These are phyloP conservation scores for Drosophila colorata DNA, from an alignment of 2,888 invertebrate genomes.

Conservation along the genomic window DNA sequence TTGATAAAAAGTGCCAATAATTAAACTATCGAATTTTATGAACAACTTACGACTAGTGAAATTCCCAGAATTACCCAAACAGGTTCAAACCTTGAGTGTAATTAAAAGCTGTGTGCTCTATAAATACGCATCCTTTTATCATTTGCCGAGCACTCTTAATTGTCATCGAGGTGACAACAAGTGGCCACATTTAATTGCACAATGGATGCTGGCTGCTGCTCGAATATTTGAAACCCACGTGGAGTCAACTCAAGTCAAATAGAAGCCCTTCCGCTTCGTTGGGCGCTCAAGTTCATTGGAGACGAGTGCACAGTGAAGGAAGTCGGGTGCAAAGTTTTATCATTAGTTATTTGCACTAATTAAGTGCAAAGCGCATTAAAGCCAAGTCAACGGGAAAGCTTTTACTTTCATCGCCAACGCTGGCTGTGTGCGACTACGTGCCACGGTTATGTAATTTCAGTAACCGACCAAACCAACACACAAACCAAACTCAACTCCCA, in stretches of 20 bases:
- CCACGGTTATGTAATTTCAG: slow-evolving; percentile 51
- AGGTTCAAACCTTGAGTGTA: not conserved
- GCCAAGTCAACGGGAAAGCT: slow-evolving; percentile 30
- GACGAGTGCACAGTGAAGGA: not conserved
- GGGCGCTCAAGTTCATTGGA: slow-evolving; percentile 29
- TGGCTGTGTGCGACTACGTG: slow-evolving; percentile 50
- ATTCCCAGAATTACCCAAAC: not conserved
- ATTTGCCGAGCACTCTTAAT: slow-evolving; percentile 30
- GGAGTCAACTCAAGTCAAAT: slow-evolving; percentile 22
- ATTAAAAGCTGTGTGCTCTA: slow-evolving; percentile 13
- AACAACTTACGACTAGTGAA: not conserved
- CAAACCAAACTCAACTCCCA: not conserved
- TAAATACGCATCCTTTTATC: slow-evolving; percentile 17
- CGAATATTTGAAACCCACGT: not conserved
- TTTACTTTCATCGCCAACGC: slow-evolving; percentile 19
- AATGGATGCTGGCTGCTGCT: slow-evolving; percentile 1
- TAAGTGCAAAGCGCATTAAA: slow-evolving; percentile 71
- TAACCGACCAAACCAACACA: slow-evolving; percentile 4
- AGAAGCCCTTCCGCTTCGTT: slow-evolving; percentile 40
- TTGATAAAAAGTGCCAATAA: too few relatives aligned
- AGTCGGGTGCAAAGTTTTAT: slow-evolving; percentile 57
- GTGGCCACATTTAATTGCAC: slow-evolving; percentile 21
- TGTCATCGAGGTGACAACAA: slow-evolving; percentile 31
- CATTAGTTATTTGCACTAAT: slow-evolving; percentile 74
- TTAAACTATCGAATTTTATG: not conserved